Evolutionary conservation across 2,888 invertebrate genomes (phyloP), one percentile per base, ranked within the genome.

Genomic region (Cryptosula pallasiana): DNA sequence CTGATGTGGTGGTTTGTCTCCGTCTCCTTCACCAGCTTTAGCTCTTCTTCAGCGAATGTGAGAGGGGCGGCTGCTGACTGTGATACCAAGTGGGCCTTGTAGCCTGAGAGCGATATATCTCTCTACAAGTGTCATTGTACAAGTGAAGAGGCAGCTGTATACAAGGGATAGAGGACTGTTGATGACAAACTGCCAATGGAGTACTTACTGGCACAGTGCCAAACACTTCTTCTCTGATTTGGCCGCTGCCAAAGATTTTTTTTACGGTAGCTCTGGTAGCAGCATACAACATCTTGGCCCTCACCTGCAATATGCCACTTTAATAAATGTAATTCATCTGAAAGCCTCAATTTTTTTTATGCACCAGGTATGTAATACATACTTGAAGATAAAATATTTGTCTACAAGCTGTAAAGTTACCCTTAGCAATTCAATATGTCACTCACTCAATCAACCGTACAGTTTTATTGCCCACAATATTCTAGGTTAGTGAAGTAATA

Each of bases 271-370:
- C 94, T 86, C 96, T 94, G 0, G 97, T 98, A 0, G 95, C 96
- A 0, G 98, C 98, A 80, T 96, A 96, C 72, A 99, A 87, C 98
- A 99, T 98, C 86, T 99, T 99, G 81, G 95, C 91, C 73, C 97
- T 88, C 1, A 97, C 85, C 86, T 86, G 73, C 57, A 71, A 45
- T n/a, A n/a, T n/a, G n/a, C n/a, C n/a, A n/a, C n/a, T n/a, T n/a
- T n/a, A n/a, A n/a, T n/a, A n/a, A n/a, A n/a, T n/a, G n/a, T n/a
- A n/a, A n/a, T n/a, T n/a, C n/a, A n/a, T n/a, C n/a, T n/a, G n/a
- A n/a, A n/a, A n/a, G n/a, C n/a, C n/a, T n/a, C n/a, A n/a, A n/a
- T n/a, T n/a, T n/a, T n/a, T n/a, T n/a, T n/a, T n/a, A n/a, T n/a
- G n/a, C n/a, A n/a, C n/a, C n/a, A n/a, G n/a, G n/a, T n/a, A n/a